Evolutionary conservation across 2,113 vertebrate species (phyloP).

Genomic region (Coryphaenoides rupestris): DNA sequence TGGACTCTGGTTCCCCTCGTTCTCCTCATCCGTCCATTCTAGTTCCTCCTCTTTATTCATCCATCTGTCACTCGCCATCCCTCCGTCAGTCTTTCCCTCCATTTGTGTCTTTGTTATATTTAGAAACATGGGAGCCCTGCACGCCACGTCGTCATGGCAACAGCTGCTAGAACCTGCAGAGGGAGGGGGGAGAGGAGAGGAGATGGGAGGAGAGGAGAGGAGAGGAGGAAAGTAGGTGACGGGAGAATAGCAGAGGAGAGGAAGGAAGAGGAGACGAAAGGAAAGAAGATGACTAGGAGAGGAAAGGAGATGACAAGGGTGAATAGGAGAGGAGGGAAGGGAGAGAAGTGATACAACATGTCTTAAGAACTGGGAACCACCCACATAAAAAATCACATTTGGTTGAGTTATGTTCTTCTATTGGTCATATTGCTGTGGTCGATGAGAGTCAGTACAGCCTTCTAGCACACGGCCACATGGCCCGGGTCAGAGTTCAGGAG

Average conservation of each 20-base stretch:
- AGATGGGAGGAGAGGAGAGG: constrained; percentile 16
- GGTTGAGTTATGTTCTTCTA: too few relatives aligned
- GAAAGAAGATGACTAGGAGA: too few relatives aligned
- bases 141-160: constrained; percentile 52
- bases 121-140: constrained; percentile 49
- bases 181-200: neutral
- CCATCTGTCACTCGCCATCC: neutral
- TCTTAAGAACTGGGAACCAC: too few relatives aligned
- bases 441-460: too few relatives aligned
- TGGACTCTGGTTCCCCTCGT: neutral
- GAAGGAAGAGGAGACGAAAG: too few relatives aligned
- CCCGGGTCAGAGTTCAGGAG: too few relatives aligned
- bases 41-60: neutral
- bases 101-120: constrained; percentile 42
- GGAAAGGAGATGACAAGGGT: too few relatives aligned
- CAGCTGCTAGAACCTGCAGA: constrained; percentile 33
- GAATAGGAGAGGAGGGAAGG: neutral
- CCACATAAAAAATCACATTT: too few relatives aligned
- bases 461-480: too few relatives aligned
- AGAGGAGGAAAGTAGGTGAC: neutral
- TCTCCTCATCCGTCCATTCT: neutral
- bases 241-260: neutral
- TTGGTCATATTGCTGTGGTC: too few relatives aligned
- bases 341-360: neutral
- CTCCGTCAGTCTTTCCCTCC: neutral